phyloP scores from a whole-genome alignment of 2,797 vertebrate genomes.

The Eulemur albifrons region DNA sequence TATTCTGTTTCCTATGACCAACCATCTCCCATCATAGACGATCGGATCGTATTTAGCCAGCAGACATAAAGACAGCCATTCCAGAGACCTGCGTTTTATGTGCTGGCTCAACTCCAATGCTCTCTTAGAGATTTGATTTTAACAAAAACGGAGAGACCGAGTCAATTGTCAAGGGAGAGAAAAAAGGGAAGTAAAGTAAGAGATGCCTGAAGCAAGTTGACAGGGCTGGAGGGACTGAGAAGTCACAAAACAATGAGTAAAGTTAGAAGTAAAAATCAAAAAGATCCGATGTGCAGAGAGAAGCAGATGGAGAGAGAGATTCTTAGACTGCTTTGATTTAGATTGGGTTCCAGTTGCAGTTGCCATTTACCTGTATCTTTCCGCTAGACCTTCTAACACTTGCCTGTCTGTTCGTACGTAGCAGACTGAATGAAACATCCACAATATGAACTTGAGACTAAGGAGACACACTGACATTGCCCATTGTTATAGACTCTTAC shows the following conservation, averaged over 20 bases:
- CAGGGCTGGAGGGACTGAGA: neutral
- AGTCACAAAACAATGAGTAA: neutral
- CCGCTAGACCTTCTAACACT: too few relatives aligned
- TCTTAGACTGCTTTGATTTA: neutral
- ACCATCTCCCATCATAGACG: neutral
- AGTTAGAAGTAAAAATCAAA: neutral
- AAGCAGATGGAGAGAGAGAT: neutral
- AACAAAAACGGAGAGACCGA: neutral
- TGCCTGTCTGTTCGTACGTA: neutral
- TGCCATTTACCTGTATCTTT: neutral
- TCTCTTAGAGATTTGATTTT: neutral
- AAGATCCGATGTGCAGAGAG: neutral
- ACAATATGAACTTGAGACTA: neutral
- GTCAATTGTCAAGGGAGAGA: neutral
- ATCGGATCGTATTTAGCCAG: neutral
- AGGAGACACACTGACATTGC: neutral
- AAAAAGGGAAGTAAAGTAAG: neutral
- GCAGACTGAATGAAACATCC: neutral
- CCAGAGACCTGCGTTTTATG: neutral
- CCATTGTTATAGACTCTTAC: neutral
- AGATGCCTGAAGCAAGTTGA: neutral
- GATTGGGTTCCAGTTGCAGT: neutral
- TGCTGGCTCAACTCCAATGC: neutral
- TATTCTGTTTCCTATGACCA: rapidly evolving
- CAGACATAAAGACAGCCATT: neutral